These are phyloP conservation scores for Hymenopus coronatus DNA, from an alignment of 2,888 invertebrate species.

Conservation along the genomic window DNA sequence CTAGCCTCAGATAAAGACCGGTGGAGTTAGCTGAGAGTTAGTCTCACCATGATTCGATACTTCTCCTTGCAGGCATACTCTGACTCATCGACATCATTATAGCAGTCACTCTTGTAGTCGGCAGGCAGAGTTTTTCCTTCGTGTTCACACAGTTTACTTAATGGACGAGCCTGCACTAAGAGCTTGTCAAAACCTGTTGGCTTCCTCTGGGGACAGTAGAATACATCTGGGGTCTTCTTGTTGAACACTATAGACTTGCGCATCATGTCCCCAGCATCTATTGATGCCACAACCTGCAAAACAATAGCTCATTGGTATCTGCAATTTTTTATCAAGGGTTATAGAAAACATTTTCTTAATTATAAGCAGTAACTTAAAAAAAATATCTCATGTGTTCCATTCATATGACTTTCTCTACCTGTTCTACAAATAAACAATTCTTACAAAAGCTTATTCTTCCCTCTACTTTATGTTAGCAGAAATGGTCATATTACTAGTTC, in stretches of 20 bases:
- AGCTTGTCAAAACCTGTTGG: constrained; percentile 72
- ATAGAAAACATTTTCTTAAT: no score
- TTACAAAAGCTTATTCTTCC: no score
- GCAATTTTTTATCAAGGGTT: no score
- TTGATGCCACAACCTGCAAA: constrained; percentile 34
- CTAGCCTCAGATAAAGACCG: no score
- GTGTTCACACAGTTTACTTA: constrained; percentile 71
- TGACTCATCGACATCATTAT: constrained; percentile 75
- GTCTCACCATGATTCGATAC: constrained; percentile 72
- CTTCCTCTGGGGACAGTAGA: constrained; percentile 75
- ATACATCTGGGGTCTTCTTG: constrained; percentile 74
- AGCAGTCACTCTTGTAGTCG: constrained; percentile 75
- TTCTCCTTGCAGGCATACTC: constrained; percentile 79
- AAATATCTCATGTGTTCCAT: no score
- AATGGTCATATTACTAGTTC: no score
- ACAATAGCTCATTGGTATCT: no score
- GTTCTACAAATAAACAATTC: no score
- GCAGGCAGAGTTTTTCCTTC: constrained; percentile 67
- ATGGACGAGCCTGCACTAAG: constrained; percentile 65
- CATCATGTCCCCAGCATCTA: constrained; percentile 65
- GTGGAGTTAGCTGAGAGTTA: no score
- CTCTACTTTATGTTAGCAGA: no score
- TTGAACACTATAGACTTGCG: constrained; percentile 75
- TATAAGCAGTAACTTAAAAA: no score
- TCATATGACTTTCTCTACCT: no score